phyloP scores from a whole-genome alignment of 2,888 invertebrate genomes.

The Acronicta leporina region DNA sequence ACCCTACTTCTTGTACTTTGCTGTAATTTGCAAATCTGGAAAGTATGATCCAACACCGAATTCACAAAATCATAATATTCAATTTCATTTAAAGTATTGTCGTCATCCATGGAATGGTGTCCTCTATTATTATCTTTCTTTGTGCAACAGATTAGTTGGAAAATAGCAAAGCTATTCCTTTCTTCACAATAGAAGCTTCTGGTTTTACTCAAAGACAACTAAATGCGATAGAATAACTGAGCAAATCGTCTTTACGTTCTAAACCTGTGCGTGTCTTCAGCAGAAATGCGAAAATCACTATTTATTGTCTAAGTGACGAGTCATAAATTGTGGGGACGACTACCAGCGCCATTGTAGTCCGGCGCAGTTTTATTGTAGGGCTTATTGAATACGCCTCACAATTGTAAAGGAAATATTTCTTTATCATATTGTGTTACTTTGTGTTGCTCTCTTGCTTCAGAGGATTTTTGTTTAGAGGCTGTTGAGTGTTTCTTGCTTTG shows the following conservation, averaged over 20 bases:
- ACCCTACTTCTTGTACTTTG: too few species aligned
- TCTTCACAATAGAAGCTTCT: slow-evolving; percentile 8
- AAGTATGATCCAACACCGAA: too few species aligned
- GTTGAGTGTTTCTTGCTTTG: background rate
- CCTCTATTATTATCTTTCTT: too few species aligned
- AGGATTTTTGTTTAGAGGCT: slow-evolving; percentile 1
- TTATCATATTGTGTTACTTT: slow-evolving; percentile 57
- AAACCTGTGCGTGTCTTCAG: slow-evolving; percentile 66
- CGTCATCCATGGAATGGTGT: too few species aligned
- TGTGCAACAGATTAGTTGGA: too few species aligned
- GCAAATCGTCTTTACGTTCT: slow-evolving; percentile 63
- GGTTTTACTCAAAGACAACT: slow-evolving; percentile 12
- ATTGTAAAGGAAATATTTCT: slow-evolving; percentile 55
- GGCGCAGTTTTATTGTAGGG: slow-evolving; percentile 51
- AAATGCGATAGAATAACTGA: slow-evolving; percentile 2
- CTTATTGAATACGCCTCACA: slow-evolving; percentile 61
- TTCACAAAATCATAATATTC: too few species aligned
- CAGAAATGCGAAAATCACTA: slow-evolving; percentile 86
- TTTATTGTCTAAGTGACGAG: slow-evolving; percentile 87
- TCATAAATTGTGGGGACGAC: slow-evolving; percentile 80
- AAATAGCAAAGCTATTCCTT: background rate
- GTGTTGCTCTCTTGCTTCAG: slow-evolving; percentile 16
- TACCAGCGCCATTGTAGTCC: slow-evolving; percentile 76
- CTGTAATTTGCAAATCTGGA: too few species aligned
- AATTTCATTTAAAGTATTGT: too few species aligned